Percentiles rank a stretch among this genome's conserved stretches.
Conservation (phyloP, 2,797 vertebrate species). For the Australoheros facetus region DNA sequence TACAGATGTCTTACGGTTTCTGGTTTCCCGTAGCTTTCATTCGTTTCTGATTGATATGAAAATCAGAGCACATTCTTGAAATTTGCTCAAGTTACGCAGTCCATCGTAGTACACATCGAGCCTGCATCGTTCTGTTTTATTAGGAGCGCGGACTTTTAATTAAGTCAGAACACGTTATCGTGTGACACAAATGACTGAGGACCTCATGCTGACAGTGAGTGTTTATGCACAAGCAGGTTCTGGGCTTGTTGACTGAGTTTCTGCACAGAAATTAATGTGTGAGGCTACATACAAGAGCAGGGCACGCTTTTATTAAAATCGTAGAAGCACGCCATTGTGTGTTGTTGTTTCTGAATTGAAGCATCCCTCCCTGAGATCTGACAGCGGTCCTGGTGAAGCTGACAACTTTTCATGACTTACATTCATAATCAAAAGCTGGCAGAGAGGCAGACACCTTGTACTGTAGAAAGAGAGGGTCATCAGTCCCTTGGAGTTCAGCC, state of each 20-base stretch:
- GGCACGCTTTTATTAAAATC: neutral
- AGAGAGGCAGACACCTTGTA: conserved; percentile 26
- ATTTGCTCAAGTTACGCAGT: neutral
- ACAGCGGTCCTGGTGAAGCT: neutral
- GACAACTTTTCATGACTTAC: conserved; percentile 26
- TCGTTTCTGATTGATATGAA: neutral
- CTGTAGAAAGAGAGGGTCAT: neutral
- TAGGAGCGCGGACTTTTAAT: neutral
- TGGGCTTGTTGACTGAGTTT: neutral
- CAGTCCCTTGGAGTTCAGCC: neutral
- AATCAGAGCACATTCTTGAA: neutral
- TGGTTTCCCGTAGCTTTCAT: neutral
- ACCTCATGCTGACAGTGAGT: neutral
- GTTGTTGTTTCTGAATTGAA: neutral
- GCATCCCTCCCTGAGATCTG: neutral
- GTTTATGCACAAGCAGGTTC: neutral
- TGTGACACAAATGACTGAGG: conserved; percentile 2
- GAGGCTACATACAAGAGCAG: neutral
- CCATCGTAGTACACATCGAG: neutral
- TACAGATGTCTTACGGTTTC: neutral
- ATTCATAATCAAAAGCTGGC: neutral
- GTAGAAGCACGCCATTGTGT: neutral
- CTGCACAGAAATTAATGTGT: neutral
- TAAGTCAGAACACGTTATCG: conserved; percentile 3
- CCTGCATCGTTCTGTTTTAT: neutral